Evolutionary conservation across 2,113 vertebrate genomes (phyloP), one percentile per base, ranked within the genome.

Genomic region (Channa argus): DNA sequence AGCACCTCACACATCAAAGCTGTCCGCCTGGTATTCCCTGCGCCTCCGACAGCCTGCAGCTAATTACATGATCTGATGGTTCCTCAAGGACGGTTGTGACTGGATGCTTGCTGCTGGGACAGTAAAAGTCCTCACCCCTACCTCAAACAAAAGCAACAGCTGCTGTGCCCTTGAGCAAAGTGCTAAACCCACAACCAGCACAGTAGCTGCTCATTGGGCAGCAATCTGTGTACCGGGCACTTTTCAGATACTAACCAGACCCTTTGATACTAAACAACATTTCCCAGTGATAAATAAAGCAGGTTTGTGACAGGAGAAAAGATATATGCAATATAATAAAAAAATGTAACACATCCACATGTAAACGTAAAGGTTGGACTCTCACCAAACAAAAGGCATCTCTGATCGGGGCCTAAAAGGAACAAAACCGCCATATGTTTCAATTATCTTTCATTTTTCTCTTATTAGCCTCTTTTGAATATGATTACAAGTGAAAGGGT

Each of bases 1-100:
- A 87, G 90, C 94, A 94, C 93, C 92, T 90, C 89, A 89, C 93
- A 93, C 88, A 92, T 93, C 94, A 94, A 82, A 72, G 82, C 85
- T 73, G 82, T 87, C 84, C 60, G 62, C 81, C 77, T 6, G 60
- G 72, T 85, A 63, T 84, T 77, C 76, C 74, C 80, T 60, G 79
- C 56, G 47, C 52, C 79, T 60, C 73, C 47, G 39, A 65, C 81
- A 53, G 76, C 79, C 83, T 74, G 72, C 71, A 36, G 79, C 78
- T 90, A 82, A 89, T 87, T 84, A 77, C 80, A 71, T 67, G 78
- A 85, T 84, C 75, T 71, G 88, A 80, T 73, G 12, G 67, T 76
- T 67, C 52, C 67, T 67, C 67, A 47, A 44, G 71, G 61, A 86
- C 62, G 81, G 74, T 67, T 71, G 75, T 0, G 77, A 73, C 49